Evolutionary conservation across 2,888 invertebrate species (phyloP).

Genomic region (Sminthurinus aureus): DNA sequence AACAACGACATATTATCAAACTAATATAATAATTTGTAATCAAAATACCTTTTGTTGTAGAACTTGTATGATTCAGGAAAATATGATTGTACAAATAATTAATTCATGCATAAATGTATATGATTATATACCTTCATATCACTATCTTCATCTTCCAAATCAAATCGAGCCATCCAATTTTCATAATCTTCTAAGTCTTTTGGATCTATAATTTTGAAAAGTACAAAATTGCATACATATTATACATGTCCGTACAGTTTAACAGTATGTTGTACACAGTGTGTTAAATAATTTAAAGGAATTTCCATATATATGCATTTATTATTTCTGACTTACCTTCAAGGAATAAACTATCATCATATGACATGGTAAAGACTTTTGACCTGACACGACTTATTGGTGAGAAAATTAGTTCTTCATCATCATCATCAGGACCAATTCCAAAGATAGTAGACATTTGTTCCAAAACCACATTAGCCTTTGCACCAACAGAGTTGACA

Average conservation of each 20-base stretch:
- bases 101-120: too few relatives aligned
- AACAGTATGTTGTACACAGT: too few relatives aligned
- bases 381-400: slow-evolving; percentile 50
- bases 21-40: too few relatives aligned
- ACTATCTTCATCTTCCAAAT: slow-evolving; percentile 53
- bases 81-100: too few relatives aligned
- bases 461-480: slow-evolving; percentile 54
- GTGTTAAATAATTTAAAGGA: too few relatives aligned
- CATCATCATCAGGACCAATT: slow-evolving; percentile 59
- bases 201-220: slow-evolving; percentile 44
- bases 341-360: slow-evolving; percentile 54
- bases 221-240: too few relatives aligned
- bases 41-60: too few relatives aligned
- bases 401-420: slow-evolving; percentile 55
- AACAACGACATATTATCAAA: too few relatives aligned
- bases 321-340: slow-evolving; percentile 24
- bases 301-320: too few relatives aligned
- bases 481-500: slow-evolving; percentile 52
- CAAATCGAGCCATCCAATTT: slow-evolving; percentile 55
- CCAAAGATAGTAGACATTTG: slow-evolving; percentile 60
- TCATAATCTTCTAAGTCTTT: slow-evolving; percentile 55
- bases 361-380: slow-evolving; percentile 55
- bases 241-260: too few relatives aligned
- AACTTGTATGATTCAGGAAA: too few relatives aligned
- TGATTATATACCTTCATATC: slow-evolving; percentile 5